Percentiles rank a stretch among this genome's conserved stretches.
Evolutionary conservation across 92 coral and sea anemone species (phyloP).

Genomic region (Paramuricea clavata): DNA sequence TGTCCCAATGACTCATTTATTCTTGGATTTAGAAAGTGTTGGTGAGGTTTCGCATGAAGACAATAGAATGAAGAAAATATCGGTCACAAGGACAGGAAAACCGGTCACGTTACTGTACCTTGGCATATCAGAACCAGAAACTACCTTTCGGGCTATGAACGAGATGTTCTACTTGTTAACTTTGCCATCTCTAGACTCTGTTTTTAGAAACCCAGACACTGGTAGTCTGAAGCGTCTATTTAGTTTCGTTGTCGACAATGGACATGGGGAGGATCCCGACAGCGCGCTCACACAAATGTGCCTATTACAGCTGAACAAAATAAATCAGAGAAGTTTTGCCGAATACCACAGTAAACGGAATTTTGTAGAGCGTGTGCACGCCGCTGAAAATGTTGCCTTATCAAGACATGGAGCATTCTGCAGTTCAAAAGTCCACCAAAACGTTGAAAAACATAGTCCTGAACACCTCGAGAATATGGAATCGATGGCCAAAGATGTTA

Average conservation of each 20-base stretch:
- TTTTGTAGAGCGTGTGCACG: too few species aligned
- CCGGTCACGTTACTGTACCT: conserved; percentile 64
- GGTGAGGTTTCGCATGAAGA: too few species aligned
- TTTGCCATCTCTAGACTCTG: too few species aligned
- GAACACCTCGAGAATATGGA: conserved; percentile 74
- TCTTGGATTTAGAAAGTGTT: too few species aligned
- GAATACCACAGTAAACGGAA: too few species aligned
- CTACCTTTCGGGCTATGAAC: too few species aligned
- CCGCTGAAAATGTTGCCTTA: conserved; percentile 66
- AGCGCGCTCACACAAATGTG: conserved; percentile 74
- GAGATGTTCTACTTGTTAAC: too few species aligned
- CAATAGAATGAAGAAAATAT: too few species aligned
- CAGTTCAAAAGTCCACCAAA: conserved; percentile 39
- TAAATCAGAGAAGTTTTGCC: too few species aligned
- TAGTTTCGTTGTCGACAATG: conserved; percentile 50
- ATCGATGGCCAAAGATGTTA: conserved; percentile 61
- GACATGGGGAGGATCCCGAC: too few species aligned
- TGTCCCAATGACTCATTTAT: neutral
- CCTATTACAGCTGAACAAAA: too few species aligned
- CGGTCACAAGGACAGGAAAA: conserved; percentile 64
- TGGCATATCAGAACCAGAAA: conserved; percentile 70
- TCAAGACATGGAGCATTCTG: conserved; percentile 74
- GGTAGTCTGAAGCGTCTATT: conserved; percentile 53
- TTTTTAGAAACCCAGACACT: too few species aligned
- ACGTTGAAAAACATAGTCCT: conserved; percentile 37